Base-by-base conservation (phyloP, 2,113 vertebrate species). In the Otocyon megalotis region DNA sequence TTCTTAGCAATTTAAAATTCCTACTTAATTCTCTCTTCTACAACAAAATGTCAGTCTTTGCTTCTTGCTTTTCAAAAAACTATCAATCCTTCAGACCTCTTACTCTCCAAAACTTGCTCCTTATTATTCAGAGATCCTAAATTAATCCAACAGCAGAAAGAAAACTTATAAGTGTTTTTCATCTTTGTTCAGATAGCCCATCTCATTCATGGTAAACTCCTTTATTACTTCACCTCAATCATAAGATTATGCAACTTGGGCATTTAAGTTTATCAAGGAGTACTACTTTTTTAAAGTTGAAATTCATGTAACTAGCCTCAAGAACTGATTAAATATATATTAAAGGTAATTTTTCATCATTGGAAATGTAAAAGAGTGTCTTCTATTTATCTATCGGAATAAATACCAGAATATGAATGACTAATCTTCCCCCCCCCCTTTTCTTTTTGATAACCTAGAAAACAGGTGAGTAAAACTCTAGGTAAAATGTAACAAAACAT, bases 401-500 rank as follows among this genome's bases (percentile, higher is more conserved):
- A 67, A 85, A 82, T 16, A 80, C 3, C n/a, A 74, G 48, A 92
- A 76, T 83, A 79, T 60, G 3, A 85, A 88, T 50, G 43, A 50
- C 32, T 63, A 65, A 56, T 58, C 15, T 37, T 19, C 11, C 54
- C 69, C 22, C 37, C 6, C 20, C 37, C 35, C 37, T 5, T 43
- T 48, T 81, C 48, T 63, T 88, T 87, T 15, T 79, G 65, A 72
- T 77, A 95, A 69, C 28, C 35, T 56, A 96, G 15, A 43, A 94
- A 69, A 72, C 54, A 94, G 3, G 19, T 91, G 62, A 76, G 15
- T 19, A 97, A 95, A 92, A 76, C 86, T 93, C 77, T 97, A 74
- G 62, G n/a, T 67, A 74, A 89, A 90, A 86, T 60, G 22, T n/a
- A 93, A 86, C 8, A 94, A 81, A 88, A 92, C 37, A 6, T 60